Evolutionary conservation across 2,888 invertebrate species (phyloP), one percentile per base, ranked within the genome.

Genomic region (Eupithecia subumbrata): DNA sequence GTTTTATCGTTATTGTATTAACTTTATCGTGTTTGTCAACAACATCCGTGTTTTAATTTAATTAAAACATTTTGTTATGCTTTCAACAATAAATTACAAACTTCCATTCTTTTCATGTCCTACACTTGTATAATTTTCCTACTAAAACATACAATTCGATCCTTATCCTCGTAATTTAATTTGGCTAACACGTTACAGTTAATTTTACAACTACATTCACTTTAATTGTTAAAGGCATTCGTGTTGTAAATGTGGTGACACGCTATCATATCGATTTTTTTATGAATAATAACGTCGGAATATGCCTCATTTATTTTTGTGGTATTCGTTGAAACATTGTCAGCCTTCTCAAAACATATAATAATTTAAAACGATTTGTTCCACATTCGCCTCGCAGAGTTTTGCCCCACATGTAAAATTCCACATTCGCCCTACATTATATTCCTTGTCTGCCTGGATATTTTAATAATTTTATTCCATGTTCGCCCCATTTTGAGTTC

Each of bases 201-300:
- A 84, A 82, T 85, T 85, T 85, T 83, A 84, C 84, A 83, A 82
- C 75, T 78, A 80, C 78, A 79, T 81, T 81, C 84, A 81, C 82
- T 87, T 67, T 90, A 90, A 92, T 91, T 91, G 90, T 84, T 85
- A 89, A 87, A 84, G 83, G 79, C 86, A 40, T 86, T 84, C 86
- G 87, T 84, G 83, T 83, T 83, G 86, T 86, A 85, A 89, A 86
- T 85, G 86, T 84, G 82, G 71, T 45, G 74, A 77, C 88, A 87
- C 88, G 87, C 89, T 76, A 85, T 43, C 16, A n/a, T 43, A 67
- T 68, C 43, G 68, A 68, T 68, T 40, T 37, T 37, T n/a, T n/a
- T 43, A n/a, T 22, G 40, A 67, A 67, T 37, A 37, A 66, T 60
- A 12, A 60, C 14, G 60, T 60, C 25, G 5, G 25, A 60, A 60